Evolutionary conservation across 1,140 invertebrate genomes (phyloP), one percentile per base, ranked within the genome.

Genomic region (Leptinotarsa undecemlineata): DNA sequence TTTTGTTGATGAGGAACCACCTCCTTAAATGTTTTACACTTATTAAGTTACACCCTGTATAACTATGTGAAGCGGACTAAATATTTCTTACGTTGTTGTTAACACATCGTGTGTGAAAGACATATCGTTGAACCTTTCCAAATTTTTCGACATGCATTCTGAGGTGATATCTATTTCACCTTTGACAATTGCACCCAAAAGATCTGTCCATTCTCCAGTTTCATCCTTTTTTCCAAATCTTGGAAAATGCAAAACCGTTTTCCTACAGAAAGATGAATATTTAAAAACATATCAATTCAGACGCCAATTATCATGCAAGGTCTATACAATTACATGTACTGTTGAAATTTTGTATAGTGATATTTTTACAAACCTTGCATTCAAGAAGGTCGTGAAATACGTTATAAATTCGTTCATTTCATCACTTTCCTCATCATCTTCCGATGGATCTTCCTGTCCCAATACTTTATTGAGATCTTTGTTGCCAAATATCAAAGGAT

Each of bases 111-210:
- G 76, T 17, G 76, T 87, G 68, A 91, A 90, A 70, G 86, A 84
- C 87, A 91, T 88, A 48, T 89, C 87, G 15, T 85, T 82, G 42
- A 87, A 85, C 21, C 86, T 82, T 47, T 90, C 85, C 4, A 86
- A 77, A 21, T 86, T 87, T 0, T 87, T 87, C 0, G 88, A 89
- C 3, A 91, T 88, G 4, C 88, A 89, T 72, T 90, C 89, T 20
- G 90, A 77, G 0, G 88, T 89, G 33, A 90, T 82, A 71, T 91
- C 90, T 1, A 90, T 86, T 3, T 86, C 85, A 14, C 87, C 86
- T 4, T 84, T 80, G 19, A 88, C 86, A 2, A 91, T 85, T 17
- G 87, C 89, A 4, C 89, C 89, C 1, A 91, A 84, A 42, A 91
- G 84, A 71, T 90, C 87, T 1, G 86, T 89, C 88, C 89, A 91